phyloP scores from a whole-genome alignment of 1,140 invertebrate species.

The Drosophila sechellia region DNA sequence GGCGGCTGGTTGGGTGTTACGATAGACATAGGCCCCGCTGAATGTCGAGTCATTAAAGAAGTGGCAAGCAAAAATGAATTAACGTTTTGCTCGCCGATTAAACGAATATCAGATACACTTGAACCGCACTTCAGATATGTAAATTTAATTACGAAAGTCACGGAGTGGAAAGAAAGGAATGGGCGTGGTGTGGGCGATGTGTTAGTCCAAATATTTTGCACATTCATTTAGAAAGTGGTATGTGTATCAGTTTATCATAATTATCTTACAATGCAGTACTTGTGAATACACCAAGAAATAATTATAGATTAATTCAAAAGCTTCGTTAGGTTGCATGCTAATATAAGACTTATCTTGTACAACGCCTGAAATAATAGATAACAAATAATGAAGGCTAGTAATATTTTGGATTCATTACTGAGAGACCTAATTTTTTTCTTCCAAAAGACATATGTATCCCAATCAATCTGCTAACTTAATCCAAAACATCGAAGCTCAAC shows the following conservation, averaged over 20 bases:
- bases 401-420: too few relatives aligned
- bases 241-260: neutral
- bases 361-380: too few relatives aligned
- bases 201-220: neutral
- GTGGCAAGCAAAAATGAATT: conserved; percentile 30
- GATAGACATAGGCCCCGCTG: conserved; percentile 4
- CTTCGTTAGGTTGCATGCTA: too few relatives aligned
- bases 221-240: neutral
- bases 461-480: conserved; percentile 21
- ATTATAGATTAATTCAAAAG: too few relatives aligned
- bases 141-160: conserved; percentile 8
- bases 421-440: too few relatives aligned
- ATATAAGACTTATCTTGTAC: too few relatives aligned
- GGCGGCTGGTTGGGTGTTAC: conserved; percentile 9
- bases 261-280: too few relatives aligned
- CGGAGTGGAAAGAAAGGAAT: neutral
- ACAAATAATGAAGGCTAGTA: too few relatives aligned
- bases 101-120: conserved; percentile 48
- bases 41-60: conserved; percentile 70
- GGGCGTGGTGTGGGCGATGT: neutral
- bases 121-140: neutral
- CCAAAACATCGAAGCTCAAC: conserved; percentile 16
- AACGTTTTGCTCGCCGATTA: conserved; percentile 12
- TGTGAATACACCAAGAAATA: too few relatives aligned
- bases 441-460: too few relatives aligned